Conservation (phyloP, 2,888 invertebrate genomes). For the Matsumyia berberina region DNA sequence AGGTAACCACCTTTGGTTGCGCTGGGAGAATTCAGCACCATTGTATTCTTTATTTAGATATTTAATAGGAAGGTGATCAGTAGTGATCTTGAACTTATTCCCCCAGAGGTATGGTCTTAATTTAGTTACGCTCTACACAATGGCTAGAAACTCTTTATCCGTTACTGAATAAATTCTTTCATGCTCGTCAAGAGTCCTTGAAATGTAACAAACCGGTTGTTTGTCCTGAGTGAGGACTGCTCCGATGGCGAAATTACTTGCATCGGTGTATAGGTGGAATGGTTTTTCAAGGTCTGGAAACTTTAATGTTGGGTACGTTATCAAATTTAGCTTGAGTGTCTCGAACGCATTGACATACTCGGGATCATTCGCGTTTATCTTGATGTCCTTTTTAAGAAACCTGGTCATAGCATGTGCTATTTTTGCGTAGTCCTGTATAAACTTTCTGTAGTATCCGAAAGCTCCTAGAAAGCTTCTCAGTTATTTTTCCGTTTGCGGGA, state of each 20-base stretch:
- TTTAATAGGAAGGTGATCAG: too few relatives aligned
- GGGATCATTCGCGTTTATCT: conserved; percentile 32
- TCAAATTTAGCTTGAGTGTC: conserved; percentile 45
- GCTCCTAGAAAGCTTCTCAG: conserved; percentile 61
- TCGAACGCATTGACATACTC: conserved; percentile 43
- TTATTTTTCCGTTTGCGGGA: conserved; percentile 29
- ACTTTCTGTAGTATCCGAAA: conserved; percentile 57
- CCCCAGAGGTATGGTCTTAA: too few relatives aligned
- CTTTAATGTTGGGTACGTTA: conserved; percentile 73
- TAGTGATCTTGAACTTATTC: too few relatives aligned
- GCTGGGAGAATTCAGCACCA: conserved; percentile 3
- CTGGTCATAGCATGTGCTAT: neutral
- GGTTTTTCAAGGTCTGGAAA: conserved; percentile 78
- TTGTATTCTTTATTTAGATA: conserved; percentile 18
- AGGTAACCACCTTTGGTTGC: conserved; percentile 26
- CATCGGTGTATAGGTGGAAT: conserved; percentile 11
- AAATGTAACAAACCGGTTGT: conserved; percentile 45
- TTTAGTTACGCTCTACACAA: too few relatives aligned
- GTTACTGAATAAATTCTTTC: too few relatives aligned
- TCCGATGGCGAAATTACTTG: too few relatives aligned
- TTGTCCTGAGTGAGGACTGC: conserved; percentile 33
- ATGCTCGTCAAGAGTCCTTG: conserved; percentile 12
- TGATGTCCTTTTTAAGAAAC: conserved; percentile 19
- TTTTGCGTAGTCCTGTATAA: conserved; percentile 53
- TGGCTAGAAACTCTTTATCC: too few relatives aligned